Base-by-base conservation (phyloP, 2,113 vertebrate species). In the Rafetus swinhoei region DNA sequence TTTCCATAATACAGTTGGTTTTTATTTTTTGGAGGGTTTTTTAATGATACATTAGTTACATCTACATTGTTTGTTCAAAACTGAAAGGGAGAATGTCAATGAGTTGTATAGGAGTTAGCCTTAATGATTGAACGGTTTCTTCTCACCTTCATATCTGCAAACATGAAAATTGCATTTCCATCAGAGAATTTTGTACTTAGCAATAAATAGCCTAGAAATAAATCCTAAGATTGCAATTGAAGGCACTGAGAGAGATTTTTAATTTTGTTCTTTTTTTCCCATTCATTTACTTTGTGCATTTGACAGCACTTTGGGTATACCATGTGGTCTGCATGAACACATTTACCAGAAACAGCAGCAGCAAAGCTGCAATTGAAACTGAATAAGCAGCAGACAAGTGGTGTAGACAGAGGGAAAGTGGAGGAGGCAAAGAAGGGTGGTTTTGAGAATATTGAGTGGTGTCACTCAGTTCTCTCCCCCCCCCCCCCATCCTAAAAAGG, bases 31-130 rank as follows among this genome's bases (percentile, higher is more conserved):
- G 76, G 81, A 93, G 92, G 29, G 65, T 79, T 92, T 96, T 95
- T 96, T 87, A 60, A 96, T 62, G 21, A 56, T 82, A 93, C 91
- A 94, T 93, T 94, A 95, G 93, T 95, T 95, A 85, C 50, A 4
- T 55, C 1, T 90, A 32, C 86, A 72, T 85, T 84, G 39, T 56
- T n/a, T 45, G 24, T 89, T 89, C 62, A 74, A 80, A 95, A 86
- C 65, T 90, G 91, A 92, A 92, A 92, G 95, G 53, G 79, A 92
- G 79, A 82, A 79, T 87, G 32, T 79, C 65, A 88, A 16, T 45
- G 15, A 22, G 3, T 72, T 29, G 52, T 53, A 25, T 2, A 59
- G 39, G 13, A 9, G 1, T 72, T 29, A 72, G n/a, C 9, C 65
- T 72, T 35, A 18, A 72, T 72, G n/a, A 72, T 19, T 2, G 9